Evolutionary conservation across 2,113 vertebrate genomes (phyloP), one percentile per base, ranked within the genome.

Genomic region (Phaethornis superciliosus): DNA sequence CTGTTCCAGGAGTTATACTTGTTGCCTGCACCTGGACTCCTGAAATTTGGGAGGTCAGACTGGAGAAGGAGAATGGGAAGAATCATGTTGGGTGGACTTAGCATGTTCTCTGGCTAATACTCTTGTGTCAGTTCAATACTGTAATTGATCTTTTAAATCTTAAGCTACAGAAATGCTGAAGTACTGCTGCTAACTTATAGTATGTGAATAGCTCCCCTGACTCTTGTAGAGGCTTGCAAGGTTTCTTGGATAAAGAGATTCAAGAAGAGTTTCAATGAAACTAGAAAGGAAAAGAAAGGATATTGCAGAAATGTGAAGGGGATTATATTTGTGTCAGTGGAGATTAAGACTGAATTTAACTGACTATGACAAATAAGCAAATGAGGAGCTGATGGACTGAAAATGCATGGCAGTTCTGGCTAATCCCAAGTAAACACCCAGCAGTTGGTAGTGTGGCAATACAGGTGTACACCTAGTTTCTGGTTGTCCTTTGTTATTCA

Each of bases 1-100:
- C n/a, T 81, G 15, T 42, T 64, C 51, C 17, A 32, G 52, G 64
- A 65, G 52, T 64, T 81, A 14, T 70, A 21, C 44, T 56, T 0
- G 0, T 21, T 54, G 58, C 65, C 46, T 40, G 23, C 0, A 0
- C 58, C n/a, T 42, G 58, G 28, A 23, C 78, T 71, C 27, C 46
- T 71, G 78, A 88, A 83, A 77, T n/a, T 37, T 81, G 63, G 70
- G 58, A 76, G 28, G 46, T 40, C 30, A n/a, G 5, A 46, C 14
- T 70, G 51, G 44, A 7, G 54, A 65, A 49, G 65, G 12, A 49
- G 19, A 19, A 49, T 44, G 26, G 65, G 33, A 55, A 65, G n/a
- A 40, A 32, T 37, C 60, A 27, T 1, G 1, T 55, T 67, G 20
- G 33, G 59, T 72, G 79, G 49, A 60, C 24, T 59, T 78, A 88